Percentiles rank a stretch among this genome's conserved stretches.
These are phyloP conservation scores for Serranus cabrilla DNA, from an alignment of 2,797 vertebrate genomes.

Conservation along the genomic window DNA sequence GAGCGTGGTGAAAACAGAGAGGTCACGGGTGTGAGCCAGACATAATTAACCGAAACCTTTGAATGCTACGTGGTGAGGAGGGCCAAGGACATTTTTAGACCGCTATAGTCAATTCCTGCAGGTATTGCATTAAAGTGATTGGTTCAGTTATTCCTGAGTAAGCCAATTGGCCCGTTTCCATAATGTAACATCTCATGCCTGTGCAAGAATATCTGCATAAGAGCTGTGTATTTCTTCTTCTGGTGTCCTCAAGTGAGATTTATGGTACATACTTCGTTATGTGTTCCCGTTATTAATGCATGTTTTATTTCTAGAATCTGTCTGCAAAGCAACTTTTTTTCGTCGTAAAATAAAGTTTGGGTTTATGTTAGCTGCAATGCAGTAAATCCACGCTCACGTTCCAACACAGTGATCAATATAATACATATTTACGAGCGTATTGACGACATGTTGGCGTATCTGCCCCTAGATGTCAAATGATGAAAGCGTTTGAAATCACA, in stretches of 20 bases:
- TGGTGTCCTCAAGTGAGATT: not conserved
- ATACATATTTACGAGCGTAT: constrained; percentile 51
- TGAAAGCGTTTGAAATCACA: constrained; percentile 65
- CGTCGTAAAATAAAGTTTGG: constrained; percentile 3
- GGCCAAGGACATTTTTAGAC: constrained; percentile 37
- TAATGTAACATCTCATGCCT: constrained; percentile 32
- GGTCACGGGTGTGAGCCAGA: constrained; percentile 53
- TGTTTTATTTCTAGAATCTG: not conserved
- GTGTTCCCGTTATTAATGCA: not conserved
- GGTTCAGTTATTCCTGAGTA: constrained; percentile 55
- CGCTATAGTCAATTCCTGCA: constrained; percentile 48
- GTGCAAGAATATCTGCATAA: constrained; percentile 11
- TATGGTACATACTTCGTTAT: not conserved
- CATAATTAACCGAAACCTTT: constrained; percentile 60
- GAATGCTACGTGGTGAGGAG: constrained; percentile 22
- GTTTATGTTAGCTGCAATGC: constrained; percentile 1
- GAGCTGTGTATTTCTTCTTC: not conserved
- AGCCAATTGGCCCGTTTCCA: constrained; percentile 44
- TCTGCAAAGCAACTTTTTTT: constrained; percentile 5
- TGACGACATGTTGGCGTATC: constrained; percentile 22
- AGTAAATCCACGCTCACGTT: constrained; percentile 21
- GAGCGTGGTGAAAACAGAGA: constrained; percentile 44
- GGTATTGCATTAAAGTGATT: constrained; percentile 64
- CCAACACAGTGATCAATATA: constrained; percentile 30
- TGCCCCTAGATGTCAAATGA: constrained; percentile 59